A percentile compares a stretch with the other conserved stretches of the same genome.
These are phyloP conservation scores for Dascyllus trimaculatus DNA, from an alignment of 2,113 vertebrate genomes.

Conservation along the genomic window DNA sequence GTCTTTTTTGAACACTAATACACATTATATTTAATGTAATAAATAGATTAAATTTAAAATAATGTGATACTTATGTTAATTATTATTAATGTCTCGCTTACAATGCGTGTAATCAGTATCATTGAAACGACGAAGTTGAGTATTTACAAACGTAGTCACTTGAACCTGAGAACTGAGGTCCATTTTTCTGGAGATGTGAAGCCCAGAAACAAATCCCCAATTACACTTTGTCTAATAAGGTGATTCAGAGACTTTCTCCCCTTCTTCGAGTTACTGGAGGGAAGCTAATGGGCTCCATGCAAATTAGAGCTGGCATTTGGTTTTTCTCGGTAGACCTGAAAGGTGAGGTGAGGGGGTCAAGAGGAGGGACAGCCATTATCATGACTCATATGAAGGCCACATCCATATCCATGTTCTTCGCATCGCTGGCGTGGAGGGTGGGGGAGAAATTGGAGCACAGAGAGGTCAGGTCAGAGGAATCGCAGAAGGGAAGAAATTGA, in stretches of 20 bases:
- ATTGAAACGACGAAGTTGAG: background rate
- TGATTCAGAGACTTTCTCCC: slow-evolving; percentile 37
- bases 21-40: too few species aligned
- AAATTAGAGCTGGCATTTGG: slow-evolving; percentile 79
- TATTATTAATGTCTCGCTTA: background rate
- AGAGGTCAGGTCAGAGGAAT: slow-evolving; percentile 40
- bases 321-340: slow-evolving; percentile 51
- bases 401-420: slow-evolving; percentile 51
- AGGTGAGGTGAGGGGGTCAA: slow-evolving; percentile 72
- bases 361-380: slow-evolving; percentile 72
- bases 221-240: slow-evolving; percentile 44
- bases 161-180: background rate
- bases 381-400: slow-evolving; percentile 71
- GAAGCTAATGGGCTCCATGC: slow-evolving; percentile 70
- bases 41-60: background rate
- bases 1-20: too few species aligned
- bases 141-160: slow-evolving; percentile 8
- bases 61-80: background rate
- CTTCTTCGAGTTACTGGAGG: slow-evolving; percentile 58
- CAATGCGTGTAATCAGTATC: background rate
- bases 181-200: slow-evolving; percentile 15
- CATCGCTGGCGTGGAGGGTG: slow-evolving; percentile 37
- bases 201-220: slow-evolving; percentile 41
- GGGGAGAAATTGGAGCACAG: slow-evolving; percentile 45
- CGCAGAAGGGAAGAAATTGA: slow-evolving; percentile 11